Conservation (phyloP, 2,113 vertebrate genomes). For the Stomatorhinus ivindoensis region DNA sequence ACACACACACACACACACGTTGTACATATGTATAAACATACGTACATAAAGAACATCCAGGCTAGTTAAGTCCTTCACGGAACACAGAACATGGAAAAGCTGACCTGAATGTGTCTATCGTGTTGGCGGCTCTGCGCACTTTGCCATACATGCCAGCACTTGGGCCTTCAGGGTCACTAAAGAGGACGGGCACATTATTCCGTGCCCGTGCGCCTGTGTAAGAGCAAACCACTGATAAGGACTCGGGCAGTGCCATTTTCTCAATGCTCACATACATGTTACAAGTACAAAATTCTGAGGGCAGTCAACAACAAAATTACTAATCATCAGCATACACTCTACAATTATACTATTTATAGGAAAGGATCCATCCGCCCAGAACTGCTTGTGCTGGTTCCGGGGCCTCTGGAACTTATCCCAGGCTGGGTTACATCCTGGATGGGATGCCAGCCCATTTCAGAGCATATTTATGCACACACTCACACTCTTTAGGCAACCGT, state of each 20-base stretch:
- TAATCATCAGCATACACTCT: background rate
- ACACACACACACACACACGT: background rate
- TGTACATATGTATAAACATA: background rate
- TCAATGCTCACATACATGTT: background rate
- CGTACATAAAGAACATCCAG: background rate
- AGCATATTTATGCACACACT: background rate
- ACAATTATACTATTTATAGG: background rate
- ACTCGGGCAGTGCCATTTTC: background rate
- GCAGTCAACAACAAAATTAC: background rate
- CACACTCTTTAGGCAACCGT: background rate
- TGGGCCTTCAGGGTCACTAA: slow-evolving; percentile 68
- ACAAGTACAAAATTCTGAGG: background rate
- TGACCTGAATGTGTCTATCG: slow-evolving; percentile 92
- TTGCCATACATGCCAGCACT: slow-evolving; percentile 76
- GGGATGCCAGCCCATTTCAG: background rate
- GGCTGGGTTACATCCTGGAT: background rate
- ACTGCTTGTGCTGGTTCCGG: background rate
- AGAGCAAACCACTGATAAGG: background rate
- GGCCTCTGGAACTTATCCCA: background rate
- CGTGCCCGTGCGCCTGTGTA: slow-evolving; percentile 74
- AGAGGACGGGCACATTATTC: slow-evolving; percentile 82
- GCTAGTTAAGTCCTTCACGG: background rate
- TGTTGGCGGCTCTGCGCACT: slow-evolving; percentile 90
- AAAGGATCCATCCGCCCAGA: background rate
- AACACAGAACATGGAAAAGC: background rate